A percentile compares a stretch with the other conserved stretches of the same genome.
Conservation (phyloP, 2,888 invertebrate genomes). For the Tryphoninae sp. region DNA sequence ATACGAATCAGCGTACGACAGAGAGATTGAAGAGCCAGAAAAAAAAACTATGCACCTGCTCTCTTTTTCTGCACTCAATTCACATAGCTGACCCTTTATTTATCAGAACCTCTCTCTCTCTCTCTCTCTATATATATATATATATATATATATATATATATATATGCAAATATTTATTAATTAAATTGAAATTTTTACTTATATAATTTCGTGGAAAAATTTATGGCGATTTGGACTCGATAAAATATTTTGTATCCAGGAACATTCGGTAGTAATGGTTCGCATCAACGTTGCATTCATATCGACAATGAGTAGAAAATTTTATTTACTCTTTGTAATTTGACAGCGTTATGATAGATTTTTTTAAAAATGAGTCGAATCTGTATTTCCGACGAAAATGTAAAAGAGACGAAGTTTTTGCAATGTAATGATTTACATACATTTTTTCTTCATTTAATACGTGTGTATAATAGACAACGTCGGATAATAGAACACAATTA, state of each 20-base stretch:
- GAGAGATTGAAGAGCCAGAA: neutral
- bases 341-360: neutral
- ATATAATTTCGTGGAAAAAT: neutral
- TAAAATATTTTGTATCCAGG: too few species aligned
- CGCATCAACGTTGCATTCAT: too few species aligned
- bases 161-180: neutral
- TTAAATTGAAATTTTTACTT: neutral
- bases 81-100: neutral
- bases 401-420: neutral
- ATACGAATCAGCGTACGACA: slow-evolving; percentile 10
- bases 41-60: neutral
- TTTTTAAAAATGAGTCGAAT: neutral
- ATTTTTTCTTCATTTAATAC: neutral
- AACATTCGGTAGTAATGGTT: too few species aligned
- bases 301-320: neutral
- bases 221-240: neutral
- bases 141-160: neutral
- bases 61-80: slow-evolving; percentile 26
- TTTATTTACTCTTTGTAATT: neutral
- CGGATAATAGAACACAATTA: too few species aligned
- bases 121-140: too few species aligned
- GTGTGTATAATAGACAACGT: too few species aligned
- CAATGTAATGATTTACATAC: neutral
- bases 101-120: neutral
- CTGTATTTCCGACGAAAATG: neutral